Conservation (phyloP, 2,797 vertebrate species). For the Synaphobranchus kaupii region DNA sequence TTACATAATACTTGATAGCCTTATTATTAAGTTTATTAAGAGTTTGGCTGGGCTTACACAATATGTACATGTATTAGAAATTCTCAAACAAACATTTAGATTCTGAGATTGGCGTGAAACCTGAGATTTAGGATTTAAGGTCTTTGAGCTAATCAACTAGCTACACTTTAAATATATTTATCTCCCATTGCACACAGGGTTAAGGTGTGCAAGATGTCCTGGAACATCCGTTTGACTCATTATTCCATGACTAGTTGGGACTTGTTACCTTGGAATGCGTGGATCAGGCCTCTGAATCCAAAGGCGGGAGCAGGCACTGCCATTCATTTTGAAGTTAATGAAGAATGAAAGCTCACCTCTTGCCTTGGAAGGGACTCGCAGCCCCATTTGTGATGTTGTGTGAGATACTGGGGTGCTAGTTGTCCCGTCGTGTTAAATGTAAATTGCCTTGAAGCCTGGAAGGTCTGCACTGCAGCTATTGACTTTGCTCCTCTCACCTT, state of each 20-base stretch:
- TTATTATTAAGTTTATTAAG: background rate
- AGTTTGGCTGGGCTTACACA: background rate
- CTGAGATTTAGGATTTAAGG: too few species aligned
- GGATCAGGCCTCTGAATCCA: constrained; percentile 49
- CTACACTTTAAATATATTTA: background rate
- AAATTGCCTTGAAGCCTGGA: constrained; percentile 77
- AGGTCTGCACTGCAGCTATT: constrained; percentile 76
- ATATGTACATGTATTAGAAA: background rate
- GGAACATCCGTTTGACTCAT: constrained; percentile 68
- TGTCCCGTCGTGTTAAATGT: constrained; percentile 84
- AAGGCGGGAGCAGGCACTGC: constrained; percentile 78
- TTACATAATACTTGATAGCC: background rate
- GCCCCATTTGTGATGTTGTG: constrained; percentile 75
- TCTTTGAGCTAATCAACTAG: background rate
- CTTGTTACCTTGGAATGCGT: constrained; percentile 69
- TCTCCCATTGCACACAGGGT: background rate
- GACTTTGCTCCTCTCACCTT: constrained; percentile 73
- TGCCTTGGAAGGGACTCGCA: constrained; percentile 80
- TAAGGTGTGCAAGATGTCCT: background rate
- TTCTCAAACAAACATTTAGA: background rate
- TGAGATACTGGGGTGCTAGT: constrained; percentile 88
- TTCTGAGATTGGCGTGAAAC: background rate
- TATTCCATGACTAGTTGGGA: constrained; percentile 68
- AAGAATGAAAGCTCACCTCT: constrained; percentile 89
- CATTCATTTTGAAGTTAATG: constrained; percentile 80